A percentile compares a stretch with the other conserved stretches of the same genome.
Evolutionary conservation across 1,140 invertebrate species (phyloP).

Genomic region (Teleogryllus occipitalis): DNA sequence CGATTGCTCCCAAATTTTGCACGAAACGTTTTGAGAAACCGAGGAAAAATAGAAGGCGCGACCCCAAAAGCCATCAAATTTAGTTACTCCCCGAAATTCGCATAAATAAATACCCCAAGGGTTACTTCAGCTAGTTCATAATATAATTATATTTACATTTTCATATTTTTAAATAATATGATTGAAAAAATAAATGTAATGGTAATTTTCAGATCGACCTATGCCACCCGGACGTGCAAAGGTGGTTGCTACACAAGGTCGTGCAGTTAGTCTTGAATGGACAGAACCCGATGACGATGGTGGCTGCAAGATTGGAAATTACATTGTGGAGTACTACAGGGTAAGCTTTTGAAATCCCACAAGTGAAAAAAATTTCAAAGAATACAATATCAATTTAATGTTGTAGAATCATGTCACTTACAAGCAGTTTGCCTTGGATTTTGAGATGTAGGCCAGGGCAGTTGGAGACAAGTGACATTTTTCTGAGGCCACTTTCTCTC

Average conservation of each 20-base stretch:
- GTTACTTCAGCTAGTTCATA: too few relatives aligned
- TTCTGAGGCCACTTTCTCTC: neutral
- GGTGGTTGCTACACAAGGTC: constrained; percentile 63
- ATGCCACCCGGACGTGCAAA: constrained; percentile 71
- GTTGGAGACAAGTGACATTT: neutral
- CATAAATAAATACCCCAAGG: too few relatives aligned
- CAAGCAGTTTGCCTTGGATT: neutral
- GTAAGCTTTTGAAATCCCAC: constrained; percentile 33
- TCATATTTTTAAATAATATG: too few relatives aligned
- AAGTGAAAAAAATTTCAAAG: too few relatives aligned
- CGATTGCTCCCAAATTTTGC: too few relatives aligned
- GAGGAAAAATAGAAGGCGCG: too few relatives aligned
- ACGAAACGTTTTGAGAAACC: too few relatives aligned
- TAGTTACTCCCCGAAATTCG: too few relatives aligned
- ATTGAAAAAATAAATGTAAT: too few relatives aligned
- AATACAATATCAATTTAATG: neutral
- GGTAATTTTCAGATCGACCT: constrained; percentile 55
- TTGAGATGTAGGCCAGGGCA: neutral
- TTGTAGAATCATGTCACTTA: neutral
- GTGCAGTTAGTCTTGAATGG: constrained; percentile 82
- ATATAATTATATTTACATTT: too few relatives aligned
- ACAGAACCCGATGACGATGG: constrained; percentile 83
- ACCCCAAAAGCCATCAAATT: too few relatives aligned
- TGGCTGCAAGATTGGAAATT: constrained; percentile 84
- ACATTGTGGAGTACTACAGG: constrained; percentile 88